Conservation (phyloP, 2,888 invertebrate genomes). For the Cantharis lateralis region DNA sequence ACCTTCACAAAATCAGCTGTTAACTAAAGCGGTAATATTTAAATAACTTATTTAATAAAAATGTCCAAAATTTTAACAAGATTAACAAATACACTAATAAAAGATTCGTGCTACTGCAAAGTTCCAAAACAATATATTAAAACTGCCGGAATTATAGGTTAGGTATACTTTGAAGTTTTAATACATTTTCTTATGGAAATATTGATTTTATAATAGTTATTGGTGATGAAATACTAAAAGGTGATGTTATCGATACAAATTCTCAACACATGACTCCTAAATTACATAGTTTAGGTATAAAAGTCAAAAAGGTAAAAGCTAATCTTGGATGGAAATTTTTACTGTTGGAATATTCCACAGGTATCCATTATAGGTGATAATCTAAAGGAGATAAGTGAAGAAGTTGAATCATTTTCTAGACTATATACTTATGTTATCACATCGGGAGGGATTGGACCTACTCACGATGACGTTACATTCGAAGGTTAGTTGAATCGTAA, state of each 20-base stretch:
- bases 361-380: constrained; percentile 71
- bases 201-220: constrained; percentile 59
- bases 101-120: background rate
- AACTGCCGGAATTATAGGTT: constrained; percentile 45
- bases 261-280: constrained; percentile 66
- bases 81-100: background rate
- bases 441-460: constrained; percentile 78
- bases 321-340: constrained; percentile 2
- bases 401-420: constrained; percentile 65
- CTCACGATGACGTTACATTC: constrained; percentile 78
- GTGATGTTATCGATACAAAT: constrained; percentile 71
- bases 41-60: background rate
- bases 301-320: constrained; percentile 59
- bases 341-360: constrained; percentile 49
- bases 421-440: constrained; percentile 71
- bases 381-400: constrained; percentile 65
- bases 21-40: background rate
- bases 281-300: constrained; percentile 66
- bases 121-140: constrained; percentile 10
- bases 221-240: constrained; percentile 79
- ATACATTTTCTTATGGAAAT: background rate
- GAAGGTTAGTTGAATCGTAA: constrained; percentile 57
- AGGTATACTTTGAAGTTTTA: background rate
- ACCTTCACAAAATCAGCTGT: background rate
- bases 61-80: background rate